Base-by-base conservation (phyloP, 2,888 invertebrate species). In the Chloroclystis v-ata region DNA sequence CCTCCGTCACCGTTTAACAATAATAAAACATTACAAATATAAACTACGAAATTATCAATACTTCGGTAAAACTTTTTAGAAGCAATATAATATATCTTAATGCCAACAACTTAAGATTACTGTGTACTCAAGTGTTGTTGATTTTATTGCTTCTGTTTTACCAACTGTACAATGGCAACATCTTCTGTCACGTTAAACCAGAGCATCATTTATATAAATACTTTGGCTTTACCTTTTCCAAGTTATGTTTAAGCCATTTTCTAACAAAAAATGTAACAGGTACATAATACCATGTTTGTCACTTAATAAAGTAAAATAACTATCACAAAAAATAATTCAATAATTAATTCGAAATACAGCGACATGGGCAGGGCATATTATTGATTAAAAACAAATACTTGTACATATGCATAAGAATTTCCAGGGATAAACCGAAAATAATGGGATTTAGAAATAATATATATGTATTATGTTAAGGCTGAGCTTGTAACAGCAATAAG, bases 111-210 rank as follows among this genome's bases (percentile, higher is more conserved):
- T n/a, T n/a, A 13, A 10, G 13, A 16, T 33, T 33, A 13, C 14
- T 14, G 4, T 5, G 32, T 16, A 10, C n/a, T 4, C 9, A 13
- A 14, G 9, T 33, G n/a, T 16, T 24, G 35, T 35, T 11, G 1
- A 35, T 35, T 24, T 10, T 5, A 20, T 35, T 35, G 20, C 35
- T 35, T 35, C 20, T 10, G n/a, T 29, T 37, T 72, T 76, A 80
- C 59, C 71, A 78, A 72, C 78, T 80, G 78, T 78, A 81, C 80
- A 82, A 85, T 85, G 84, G 85, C 85, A 84, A 84, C 82, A 78
- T 75, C 77, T 74, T 46, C 72, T 71, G 14, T n/a, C 11, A 39
- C 35, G 43, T 4, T 40, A 16, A 6, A 35, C 35, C 11, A 40
- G 13, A 25, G 30, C 20, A 16, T 25, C 10, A 11, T 41, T 26